These are phyloP conservation scores for Stenodera caucasica DNA, from an alignment of 2,888 invertebrate genomes.

Conservation along the genomic window DNA sequence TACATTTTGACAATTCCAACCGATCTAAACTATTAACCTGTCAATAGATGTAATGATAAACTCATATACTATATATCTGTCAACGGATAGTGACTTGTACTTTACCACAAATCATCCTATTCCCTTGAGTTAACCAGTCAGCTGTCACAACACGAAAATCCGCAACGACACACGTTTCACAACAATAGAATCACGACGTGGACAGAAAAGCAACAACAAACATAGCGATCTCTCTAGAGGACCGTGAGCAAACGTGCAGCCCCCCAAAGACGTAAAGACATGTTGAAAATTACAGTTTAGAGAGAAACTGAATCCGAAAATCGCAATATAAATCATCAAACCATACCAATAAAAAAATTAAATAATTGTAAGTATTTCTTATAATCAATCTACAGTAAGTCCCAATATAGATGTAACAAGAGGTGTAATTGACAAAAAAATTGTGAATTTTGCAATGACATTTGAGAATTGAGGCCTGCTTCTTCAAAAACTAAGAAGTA, in stretches of 20 bases:
- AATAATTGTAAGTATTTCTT: no score
- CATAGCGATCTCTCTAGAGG: conserved; percentile 16
- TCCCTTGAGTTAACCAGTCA: conserved; percentile 50
- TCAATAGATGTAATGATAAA: conserved; percentile 7
- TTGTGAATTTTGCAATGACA: no score
- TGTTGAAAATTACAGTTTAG: conserved; percentile 13
- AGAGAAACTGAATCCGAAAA: neutral
- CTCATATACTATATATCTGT: conserved; percentile 17
- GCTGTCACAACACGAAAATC: conserved; percentile 55
- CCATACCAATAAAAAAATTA: no score
- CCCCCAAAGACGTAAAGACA: conserved; percentile 9
- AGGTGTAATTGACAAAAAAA: no score
- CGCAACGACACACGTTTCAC: conserved; percentile 54
- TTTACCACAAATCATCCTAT: conserved; percentile 41
- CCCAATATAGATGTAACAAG: no score
- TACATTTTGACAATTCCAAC: conserved; percentile 7
- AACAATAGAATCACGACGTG: conserved; percentile 57
- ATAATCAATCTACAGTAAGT: no score
- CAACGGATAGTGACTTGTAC: conserved; percentile 23
- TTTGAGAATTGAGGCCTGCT: no score
- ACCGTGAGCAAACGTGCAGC: conserved; percentile 11
- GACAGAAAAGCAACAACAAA: conserved; percentile 50
- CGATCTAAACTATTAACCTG: conserved; percentile 19
- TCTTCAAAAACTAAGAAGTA: no score
- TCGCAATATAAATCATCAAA: conserved; percentile 3